These are phyloP conservation scores for Archaeoteleia sp. DNA, from an alignment of 2,888 invertebrate species.

Conservation along the genomic window DNA sequence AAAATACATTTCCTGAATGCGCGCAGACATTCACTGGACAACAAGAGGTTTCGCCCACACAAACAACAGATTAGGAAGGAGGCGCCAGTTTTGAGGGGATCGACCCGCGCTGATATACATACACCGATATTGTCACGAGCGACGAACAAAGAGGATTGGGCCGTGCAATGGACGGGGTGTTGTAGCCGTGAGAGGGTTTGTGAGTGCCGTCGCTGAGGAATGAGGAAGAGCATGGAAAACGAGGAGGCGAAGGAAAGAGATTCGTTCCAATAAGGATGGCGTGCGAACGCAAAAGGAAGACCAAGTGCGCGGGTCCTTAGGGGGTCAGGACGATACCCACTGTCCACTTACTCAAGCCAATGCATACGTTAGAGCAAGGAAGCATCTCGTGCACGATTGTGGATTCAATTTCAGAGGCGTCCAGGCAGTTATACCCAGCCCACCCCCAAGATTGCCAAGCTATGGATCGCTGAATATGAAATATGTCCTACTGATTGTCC, in stretches of 20 bases:
- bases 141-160: slow-evolving; percentile 45
- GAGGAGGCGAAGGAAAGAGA: slow-evolving; percentile 20
- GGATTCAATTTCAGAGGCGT: slow-evolving; percentile 70
- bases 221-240: slow-evolving; percentile 5
- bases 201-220: slow-evolving; percentile 8
- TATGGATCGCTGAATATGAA: slow-evolving; percentile 66
- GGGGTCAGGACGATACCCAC: slow-evolving; percentile 46
- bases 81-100: slow-evolving; percentile 46
- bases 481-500: slow-evolving; percentile 64
- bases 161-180: slow-evolving; percentile 20
- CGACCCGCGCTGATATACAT: slow-evolving; percentile 37
- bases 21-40: slow-evolving; percentile 3
- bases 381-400: slow-evolving; percentile 63
- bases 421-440: slow-evolving; percentile 52
- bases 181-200: slow-evolving; percentile 10
- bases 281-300: slow-evolving; percentile 11
- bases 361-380: slow-evolving; percentile 66
- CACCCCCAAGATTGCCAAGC: slow-evolving; percentile 62
- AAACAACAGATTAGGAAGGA: slow-evolving; percentile 39
- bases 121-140: slow-evolving; percentile 40
- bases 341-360: slow-evolving; percentile 64
- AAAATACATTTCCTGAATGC: slow-evolving; percentile 33
- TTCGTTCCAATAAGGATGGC: slow-evolving; percentile 26
- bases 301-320: slow-evolving; percentile 14
- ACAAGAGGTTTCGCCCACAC: slow-evolving; percentile 23